Conservation (phyloP, 2,797 vertebrate species). For the Alectoris magna region DNA sequence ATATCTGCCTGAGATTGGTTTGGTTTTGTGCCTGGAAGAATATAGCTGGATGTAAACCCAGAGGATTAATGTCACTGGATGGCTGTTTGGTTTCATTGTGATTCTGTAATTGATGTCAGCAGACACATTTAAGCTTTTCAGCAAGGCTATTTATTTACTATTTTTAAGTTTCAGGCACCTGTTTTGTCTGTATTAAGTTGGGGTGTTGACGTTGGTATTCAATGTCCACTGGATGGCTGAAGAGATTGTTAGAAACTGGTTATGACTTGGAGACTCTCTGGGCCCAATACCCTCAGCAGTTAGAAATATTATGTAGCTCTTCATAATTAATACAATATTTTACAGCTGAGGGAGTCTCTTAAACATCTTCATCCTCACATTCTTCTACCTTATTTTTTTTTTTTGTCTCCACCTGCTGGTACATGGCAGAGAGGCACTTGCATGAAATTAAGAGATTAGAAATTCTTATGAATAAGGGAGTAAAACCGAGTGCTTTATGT, state of each 20-base stretch:
- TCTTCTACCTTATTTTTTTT: background rate
- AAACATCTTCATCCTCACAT: background rate
- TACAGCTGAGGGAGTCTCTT: background rate
- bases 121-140: background rate
- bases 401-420: slow-evolving; percentile 66
- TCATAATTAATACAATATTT: background rate
- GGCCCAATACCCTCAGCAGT: background rate
- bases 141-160: background rate
- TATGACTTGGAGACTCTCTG: background rate
- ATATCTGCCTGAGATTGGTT: background rate
- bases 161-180: background rate
- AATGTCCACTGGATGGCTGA: background rate
- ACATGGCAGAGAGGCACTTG: background rate
- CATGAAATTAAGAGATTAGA: background rate
- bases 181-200: background rate
- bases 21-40: background rate
- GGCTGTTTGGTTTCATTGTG: background rate
- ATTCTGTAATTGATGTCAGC: background rate
- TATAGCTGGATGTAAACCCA: background rate
- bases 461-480: background rate
- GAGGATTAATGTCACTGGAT: background rate
- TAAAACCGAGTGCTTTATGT: background rate
- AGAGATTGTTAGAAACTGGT: background rate
- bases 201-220: background rate
- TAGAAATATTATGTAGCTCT: background rate